Conservation (phyloP, 2,888 invertebrate species). For the Platycheirus albimanus region DNA sequence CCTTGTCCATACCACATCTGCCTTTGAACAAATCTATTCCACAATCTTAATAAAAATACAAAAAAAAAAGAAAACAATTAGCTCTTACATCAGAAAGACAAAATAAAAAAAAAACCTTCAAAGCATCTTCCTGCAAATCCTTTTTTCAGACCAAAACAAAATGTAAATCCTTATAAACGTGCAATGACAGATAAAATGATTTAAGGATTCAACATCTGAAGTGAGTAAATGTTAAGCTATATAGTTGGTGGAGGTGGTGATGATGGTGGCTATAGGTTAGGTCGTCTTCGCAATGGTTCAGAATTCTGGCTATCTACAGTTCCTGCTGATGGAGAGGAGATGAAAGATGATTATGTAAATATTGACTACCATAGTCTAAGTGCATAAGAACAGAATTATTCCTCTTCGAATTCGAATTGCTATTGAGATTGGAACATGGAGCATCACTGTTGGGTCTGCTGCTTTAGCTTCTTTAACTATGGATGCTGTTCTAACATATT, state of each 20-base stretch:
- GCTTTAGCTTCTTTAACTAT: conserved; percentile 3
- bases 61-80: conserved; percentile 45
- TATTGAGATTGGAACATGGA: conserved; percentile 57
- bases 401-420: conserved; percentile 48
- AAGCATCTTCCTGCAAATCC: conserved; percentile 49
- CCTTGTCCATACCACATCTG: conserved; percentile 52
- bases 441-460: conserved; percentile 19
- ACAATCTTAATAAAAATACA: conserved; percentile 29
- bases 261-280: neutral
- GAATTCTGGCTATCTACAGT: too few relatives aligned
- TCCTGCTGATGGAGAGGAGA: too few relatives aligned
- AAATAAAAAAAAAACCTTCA: conserved; percentile 18
- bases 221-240: conserved; percentile 31
- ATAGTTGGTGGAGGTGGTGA: conserved; percentile 1
- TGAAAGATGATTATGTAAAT: conserved; percentile 73
- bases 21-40: conserved; percentile 44
- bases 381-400: conserved; percentile 58
- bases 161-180: conserved; percentile 70
- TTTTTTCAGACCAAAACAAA: conserved; percentile 65
- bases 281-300: neutral
- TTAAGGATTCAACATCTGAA: conserved; percentile 77
- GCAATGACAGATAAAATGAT: conserved; percentile 80
- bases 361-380: conserved; percentile 52
- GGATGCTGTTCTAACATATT: conserved; percentile 79
- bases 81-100: conserved; percentile 34